Conservation (phyloP, 2,888 invertebrate species). For the Acanthococcus lagerstroemiae region DNA sequence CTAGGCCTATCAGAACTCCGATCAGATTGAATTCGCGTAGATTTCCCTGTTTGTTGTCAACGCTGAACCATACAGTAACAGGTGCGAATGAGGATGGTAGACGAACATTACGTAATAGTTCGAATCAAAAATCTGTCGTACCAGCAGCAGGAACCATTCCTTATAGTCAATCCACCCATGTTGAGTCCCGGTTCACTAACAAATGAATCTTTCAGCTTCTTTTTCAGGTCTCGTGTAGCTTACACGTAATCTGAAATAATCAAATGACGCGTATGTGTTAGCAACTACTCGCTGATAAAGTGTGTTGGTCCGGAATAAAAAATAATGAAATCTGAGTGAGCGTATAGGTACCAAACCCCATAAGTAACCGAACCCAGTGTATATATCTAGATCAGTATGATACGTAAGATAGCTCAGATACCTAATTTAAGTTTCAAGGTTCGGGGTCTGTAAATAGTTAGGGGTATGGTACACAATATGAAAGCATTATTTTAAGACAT, state of each 20-base stretch:
- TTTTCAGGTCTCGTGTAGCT: constrained; percentile 52
- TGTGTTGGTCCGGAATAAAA: too few species aligned
- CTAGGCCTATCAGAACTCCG: constrained; percentile 51
- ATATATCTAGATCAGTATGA: too few species aligned
- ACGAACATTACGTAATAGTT: constrained; percentile 52
- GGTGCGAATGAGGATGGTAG: constrained; percentile 48
- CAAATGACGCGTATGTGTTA: too few species aligned
- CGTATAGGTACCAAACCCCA: too few species aligned
- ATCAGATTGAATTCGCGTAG: constrained; percentile 52
- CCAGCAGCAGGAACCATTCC: constrained; percentile 53
- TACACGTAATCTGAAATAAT: constrained; percentile 45
- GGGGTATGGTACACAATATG: too few species aligned
- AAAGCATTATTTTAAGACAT: too few species aligned
- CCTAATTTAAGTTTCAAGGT: too few species aligned
- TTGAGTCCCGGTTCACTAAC: constrained; percentile 52
- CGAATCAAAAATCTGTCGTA: constrained; percentile 49
- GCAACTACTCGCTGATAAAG: too few species aligned
- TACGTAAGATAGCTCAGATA: too few species aligned
- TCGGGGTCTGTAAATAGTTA: too few species aligned
- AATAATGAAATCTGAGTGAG: too few species aligned
- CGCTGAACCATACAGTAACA: constrained; percentile 48
- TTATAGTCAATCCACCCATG: constrained; percentile 55
- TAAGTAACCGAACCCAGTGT: too few species aligned
- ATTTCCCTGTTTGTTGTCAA: constrained; percentile 44
- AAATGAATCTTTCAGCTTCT: constrained; percentile 52